A percentile compares a stretch with the other conserved stretches of the same genome.
Conservation (phyloP, 2,797 vertebrate genomes). For the Anguilla pacifica region DNA sequence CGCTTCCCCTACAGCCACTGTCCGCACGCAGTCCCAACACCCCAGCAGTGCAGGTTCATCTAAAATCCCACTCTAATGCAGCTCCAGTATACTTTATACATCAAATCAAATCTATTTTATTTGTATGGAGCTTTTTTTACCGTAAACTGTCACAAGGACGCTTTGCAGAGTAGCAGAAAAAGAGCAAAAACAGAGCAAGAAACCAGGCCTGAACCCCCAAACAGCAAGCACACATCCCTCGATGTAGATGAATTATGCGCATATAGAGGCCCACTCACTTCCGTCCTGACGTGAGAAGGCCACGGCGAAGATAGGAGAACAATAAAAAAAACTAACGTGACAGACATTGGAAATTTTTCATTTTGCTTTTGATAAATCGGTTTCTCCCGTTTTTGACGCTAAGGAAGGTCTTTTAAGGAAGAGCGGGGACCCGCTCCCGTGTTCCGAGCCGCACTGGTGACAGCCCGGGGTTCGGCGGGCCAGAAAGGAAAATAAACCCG, state of each 20-base stretch:
- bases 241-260: not conserved
- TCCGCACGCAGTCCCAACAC: not conserved
- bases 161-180: too few relatives aligned
- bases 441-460: not conserved
- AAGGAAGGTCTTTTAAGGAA: not conserved
- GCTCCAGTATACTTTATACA: not conserved
- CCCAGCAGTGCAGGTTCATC: not conserved
- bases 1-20: too few relatives aligned
- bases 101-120: not conserved
- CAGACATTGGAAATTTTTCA: not conserved
- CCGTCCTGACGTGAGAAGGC: not conserved
- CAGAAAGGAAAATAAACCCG: slow-evolving; percentile 20
- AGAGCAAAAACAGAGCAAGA: too few relatives aligned
- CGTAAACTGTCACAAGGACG: too few relatives aligned
- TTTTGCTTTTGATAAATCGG: not conserved
- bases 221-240: too few relatives aligned
- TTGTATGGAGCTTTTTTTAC: too few relatives aligned
- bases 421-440: not conserved
- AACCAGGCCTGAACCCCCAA: too few relatives aligned
- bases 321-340: not conserved
- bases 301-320: not conserved
- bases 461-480: not conserved
- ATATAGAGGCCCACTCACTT: not conserved
- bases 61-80: not conserved
- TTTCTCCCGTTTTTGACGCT: not conserved